A percentile compares a stretch with the other conserved stretches of the same genome.
phyloP scores from a whole-genome alignment of 2,888 invertebrate genomes.

The Nudaria mundana region DNA sequence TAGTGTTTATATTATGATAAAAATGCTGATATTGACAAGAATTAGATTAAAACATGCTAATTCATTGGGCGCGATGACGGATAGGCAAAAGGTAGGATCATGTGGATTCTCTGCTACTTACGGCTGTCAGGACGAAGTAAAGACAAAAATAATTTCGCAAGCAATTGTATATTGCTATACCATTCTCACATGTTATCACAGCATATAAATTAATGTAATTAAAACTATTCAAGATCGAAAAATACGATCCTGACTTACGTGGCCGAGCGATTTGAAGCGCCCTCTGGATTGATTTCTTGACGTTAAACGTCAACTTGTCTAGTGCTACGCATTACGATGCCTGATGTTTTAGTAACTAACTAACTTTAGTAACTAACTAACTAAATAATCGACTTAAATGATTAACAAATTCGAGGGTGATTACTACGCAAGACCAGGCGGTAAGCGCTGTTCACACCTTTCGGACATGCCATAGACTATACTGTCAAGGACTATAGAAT shows the following conservation, averaged over 20 bases:
- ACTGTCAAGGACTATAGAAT: too few species aligned
- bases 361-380: too few species aligned
- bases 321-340: constrained; percentile 10
- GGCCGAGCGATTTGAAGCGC: constrained; percentile 76
- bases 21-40: constrained; percentile 48
- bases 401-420: too few species aligned
- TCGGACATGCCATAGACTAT: too few species aligned
- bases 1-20: constrained; percentile 56
- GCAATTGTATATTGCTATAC: constrained; percentile 55
- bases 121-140: constrained; percentile 48
- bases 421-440: too few species aligned
- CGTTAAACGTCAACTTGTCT: constrained; percentile 56
- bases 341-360: neutral
- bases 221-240: constrained; percentile 64
- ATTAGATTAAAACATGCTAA: constrained; percentile 71
- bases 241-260: constrained; percentile 80
- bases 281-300: constrained; percentile 75
- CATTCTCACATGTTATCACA: constrained; percentile 69
- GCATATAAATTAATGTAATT: constrained; percentile 59
- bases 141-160: constrained; percentile 54
- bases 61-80: constrained; percentile 68
- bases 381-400: neutral
- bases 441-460: too few species aligned
- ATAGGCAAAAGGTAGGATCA: constrained; percentile 47
- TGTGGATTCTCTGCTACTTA: constrained; percentile 42